Conservation (phyloP, 2,888 invertebrate species). For the Metellina segmentata region DNA sequence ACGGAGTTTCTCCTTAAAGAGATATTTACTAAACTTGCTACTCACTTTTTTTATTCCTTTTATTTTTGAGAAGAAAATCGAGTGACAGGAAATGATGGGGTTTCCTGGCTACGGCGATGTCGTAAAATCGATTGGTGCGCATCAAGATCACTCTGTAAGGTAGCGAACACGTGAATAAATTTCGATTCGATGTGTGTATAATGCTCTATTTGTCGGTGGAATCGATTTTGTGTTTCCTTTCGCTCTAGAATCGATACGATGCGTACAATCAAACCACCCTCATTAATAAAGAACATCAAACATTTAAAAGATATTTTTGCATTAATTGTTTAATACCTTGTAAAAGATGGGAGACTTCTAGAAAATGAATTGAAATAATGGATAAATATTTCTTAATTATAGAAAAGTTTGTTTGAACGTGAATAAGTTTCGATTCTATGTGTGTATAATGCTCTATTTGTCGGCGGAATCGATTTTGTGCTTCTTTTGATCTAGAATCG, state of each 20-base stretch:
- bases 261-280: no score
- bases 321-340: no score
- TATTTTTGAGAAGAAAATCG: neutral
- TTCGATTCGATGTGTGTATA: neutral
- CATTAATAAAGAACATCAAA: no score
- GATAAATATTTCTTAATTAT: no score
- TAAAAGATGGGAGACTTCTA: no score
- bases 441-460: neutral
- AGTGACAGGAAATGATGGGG: neutral
- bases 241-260: neutral
- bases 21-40: conserved; percentile 1
- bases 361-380: no score
- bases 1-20: neutral
- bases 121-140: neutral
- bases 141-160: neutral
- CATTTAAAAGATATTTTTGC: no score
- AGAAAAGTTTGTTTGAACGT: neutral
- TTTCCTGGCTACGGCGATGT: neutral
- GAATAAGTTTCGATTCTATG: neutral
- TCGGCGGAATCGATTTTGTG: neutral
- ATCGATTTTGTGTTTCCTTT: neutral
- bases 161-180: neutral
- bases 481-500: neutral
- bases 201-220: neutral
- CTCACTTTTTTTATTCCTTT: neutral